phyloP scores from a whole-genome alignment of 2,888 invertebrate genomes.

The Cheiracanthium punctorium region DNA sequence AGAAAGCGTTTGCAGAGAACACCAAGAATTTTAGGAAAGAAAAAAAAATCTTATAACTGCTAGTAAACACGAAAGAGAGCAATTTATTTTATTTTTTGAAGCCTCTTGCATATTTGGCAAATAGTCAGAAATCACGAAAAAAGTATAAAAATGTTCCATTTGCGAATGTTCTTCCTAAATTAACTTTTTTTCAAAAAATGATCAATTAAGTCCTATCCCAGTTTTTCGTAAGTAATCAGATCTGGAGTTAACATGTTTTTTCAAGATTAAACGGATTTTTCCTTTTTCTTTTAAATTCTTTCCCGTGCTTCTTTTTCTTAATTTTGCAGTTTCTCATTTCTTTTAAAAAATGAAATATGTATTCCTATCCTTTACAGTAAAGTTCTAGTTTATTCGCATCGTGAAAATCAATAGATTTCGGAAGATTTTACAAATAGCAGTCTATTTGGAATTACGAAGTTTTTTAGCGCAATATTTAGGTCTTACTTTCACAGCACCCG shows the following conservation, averaged over 20 bases:
- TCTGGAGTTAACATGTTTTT: background rate
- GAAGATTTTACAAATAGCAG: no score
- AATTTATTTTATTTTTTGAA: conserved; percentile 39
- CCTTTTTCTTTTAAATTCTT: no score
- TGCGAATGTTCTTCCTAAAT: background rate
- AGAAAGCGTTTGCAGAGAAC: conserved; percentile 6
- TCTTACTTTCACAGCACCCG: no score
- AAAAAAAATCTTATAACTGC: conserved; percentile 41
- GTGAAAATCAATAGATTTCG: no score
- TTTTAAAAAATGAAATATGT: no score
- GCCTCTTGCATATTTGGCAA: conserved; percentile 18
- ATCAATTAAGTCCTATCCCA: conserved; percentile 3
- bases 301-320: no score
- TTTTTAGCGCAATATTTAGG: no score
- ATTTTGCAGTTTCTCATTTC: no score
- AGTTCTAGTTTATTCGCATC: no score
- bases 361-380: no score
- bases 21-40: background rate
- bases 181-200: background rate
- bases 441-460: no score
- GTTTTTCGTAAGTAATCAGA: background rate
- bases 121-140: conserved; percentile 43
- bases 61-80: conserved; percentile 43
- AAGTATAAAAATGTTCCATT: conserved; percentile 23
- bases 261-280: background rate